phyloP scores from a whole-genome alignment of 1,140 invertebrate species.

The Ips typographus region DNA sequence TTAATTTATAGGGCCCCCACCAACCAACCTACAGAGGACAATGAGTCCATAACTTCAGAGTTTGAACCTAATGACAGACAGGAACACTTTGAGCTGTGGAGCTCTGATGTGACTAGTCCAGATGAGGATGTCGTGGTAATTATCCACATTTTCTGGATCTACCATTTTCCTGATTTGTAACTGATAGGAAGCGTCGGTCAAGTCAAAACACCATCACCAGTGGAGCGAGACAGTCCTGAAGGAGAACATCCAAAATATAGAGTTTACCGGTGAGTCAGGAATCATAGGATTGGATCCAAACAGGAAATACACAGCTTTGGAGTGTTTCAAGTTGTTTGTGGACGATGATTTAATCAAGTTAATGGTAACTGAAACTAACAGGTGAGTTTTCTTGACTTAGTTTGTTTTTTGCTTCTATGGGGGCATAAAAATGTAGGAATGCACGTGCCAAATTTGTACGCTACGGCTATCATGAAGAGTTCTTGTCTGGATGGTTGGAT shows the following conservation, averaged over 20 bases:
- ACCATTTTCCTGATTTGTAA: background rate
- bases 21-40: background rate
- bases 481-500: slow-evolving; percentile 26
- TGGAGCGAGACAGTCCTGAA: slow-evolving; percentile 12
- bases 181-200: background rate
- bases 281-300: slow-evolving; percentile 3
- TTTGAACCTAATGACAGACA: slow-evolving; percentile 19
- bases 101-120: slow-evolving; percentile 20
- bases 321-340: slow-evolving; percentile 25
- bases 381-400: slow-evolving; percentile 1
- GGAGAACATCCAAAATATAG: slow-evolving; percentile 8
- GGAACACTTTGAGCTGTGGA: slow-evolving; percentile 15
- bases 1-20: background rate
- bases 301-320: slow-evolving; percentile 10
- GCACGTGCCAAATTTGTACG: slow-evolving; percentile 19
- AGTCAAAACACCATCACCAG: background rate
- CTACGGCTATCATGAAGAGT: slow-evolving; percentile 23
- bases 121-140: slow-evolving; percentile 11
- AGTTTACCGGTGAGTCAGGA: slow-evolving; percentile 7
- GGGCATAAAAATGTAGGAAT: slow-evolving; percentile 3
- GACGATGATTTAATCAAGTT: slow-evolving; percentile 23
- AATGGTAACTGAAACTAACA: slow-evolving; percentile 27
- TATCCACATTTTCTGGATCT: background rate
- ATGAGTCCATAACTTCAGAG: slow-evolving; percentile 8
- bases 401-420: background rate